A percentile compares a stretch with the other conserved stretches of the same genome.
Conservation (phyloP, 1,140 invertebrate species). For the Zaprionus vittiger region DNA sequence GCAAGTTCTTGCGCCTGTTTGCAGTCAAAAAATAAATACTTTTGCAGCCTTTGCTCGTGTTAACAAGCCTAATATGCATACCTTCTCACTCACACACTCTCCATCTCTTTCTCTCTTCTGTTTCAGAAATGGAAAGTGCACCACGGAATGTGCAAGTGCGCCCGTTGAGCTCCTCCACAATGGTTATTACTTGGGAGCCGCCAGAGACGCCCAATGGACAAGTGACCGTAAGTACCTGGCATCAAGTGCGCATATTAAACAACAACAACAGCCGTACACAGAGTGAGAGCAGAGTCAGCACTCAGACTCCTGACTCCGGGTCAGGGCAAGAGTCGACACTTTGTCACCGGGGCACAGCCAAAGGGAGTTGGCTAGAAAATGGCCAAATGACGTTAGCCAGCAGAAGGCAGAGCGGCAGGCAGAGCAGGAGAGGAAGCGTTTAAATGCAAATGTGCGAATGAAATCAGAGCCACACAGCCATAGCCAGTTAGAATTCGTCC, state of each 20-base stretch:
- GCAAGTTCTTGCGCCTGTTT: not conserved
- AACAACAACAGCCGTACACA: constrained; percentile 21
- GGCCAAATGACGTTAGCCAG: constrained; percentile 57
- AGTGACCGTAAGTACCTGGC: constrained; percentile 91
- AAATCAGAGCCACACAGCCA: constrained; percentile 56
- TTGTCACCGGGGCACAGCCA: constrained; percentile 10
- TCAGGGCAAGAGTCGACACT: constrained; percentile 31
- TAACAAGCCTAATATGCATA: constrained; percentile 47
- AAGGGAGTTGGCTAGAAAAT: constrained; percentile 35
- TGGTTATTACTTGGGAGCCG: constrained; percentile 98
- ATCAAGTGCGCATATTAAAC: constrained; percentile 66
- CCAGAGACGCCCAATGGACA: constrained; percentile 98
- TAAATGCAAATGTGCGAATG: constrained; percentile 62
- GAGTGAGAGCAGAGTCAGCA: not conserved
- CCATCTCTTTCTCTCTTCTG: constrained; percentile 1
- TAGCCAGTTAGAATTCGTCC: constrained; percentile 16
- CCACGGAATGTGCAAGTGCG: constrained; percentile 96
- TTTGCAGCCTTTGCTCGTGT: constrained; percentile 15
- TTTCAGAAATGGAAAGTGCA: constrained; percentile 95
- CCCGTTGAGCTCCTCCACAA: constrained; percentile 96
- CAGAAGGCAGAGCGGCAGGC: not conserved
- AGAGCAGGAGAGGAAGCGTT: constrained; percentile 28
- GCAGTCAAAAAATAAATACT: constrained; percentile 4
- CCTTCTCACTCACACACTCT: not conserved
- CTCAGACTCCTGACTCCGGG: constrained; percentile 2